These are phyloP conservation scores for Thereva nobilitata DNA, from an alignment of 2,888 invertebrate genomes.

Conservation along the genomic window DNA sequence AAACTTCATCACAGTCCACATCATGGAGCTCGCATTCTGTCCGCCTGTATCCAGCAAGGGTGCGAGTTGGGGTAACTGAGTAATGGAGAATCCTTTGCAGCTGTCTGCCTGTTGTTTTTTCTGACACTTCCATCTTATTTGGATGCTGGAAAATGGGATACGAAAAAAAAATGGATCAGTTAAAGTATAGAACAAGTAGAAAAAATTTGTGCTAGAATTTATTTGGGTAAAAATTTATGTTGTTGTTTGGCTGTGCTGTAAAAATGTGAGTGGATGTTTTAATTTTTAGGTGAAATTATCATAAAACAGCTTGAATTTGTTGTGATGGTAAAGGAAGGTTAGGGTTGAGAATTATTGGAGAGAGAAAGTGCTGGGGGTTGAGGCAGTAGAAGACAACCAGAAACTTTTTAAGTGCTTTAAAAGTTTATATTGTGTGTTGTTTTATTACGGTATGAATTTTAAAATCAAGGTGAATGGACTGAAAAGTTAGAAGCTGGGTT, in stretches of 20 bases:
- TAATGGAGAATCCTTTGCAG: slow-evolving; percentile 57
- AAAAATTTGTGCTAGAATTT: not conserved
- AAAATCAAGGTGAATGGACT: too few species aligned
- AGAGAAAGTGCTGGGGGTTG: too few species aligned
- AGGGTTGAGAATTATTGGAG: too few species aligned
- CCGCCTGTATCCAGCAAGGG: slow-evolving; percentile 54
- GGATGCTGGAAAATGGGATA: slow-evolving; percentile 49
- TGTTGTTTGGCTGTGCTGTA: not conserved
- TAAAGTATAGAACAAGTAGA: not conserved
- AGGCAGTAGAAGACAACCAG: too few species aligned
- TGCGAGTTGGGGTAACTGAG: slow-evolving; percentile 56
- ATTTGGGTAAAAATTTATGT: not conserved
- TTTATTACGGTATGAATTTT: too few species aligned
- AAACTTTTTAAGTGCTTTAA: too few species aligned
- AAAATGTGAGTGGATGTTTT: too few species aligned
- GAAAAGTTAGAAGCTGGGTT: too few species aligned
- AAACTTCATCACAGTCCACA: slow-evolving; percentile 76
- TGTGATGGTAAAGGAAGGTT: too few species aligned
- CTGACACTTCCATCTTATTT: slow-evolving; percentile 55
- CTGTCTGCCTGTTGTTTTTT: slow-evolving; percentile 57
- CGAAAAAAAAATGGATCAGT: not conserved
- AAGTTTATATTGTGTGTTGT: too few species aligned
- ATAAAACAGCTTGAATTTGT: too few species aligned
- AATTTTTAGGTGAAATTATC: too few species aligned
- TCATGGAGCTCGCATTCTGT: slow-evolving; percentile 60